Percentiles rank a stretch among this genome's conserved stretches.
Conservation (phyloP, 2,797 vertebrate genomes). For the Leptodactylus fallax region DNA sequence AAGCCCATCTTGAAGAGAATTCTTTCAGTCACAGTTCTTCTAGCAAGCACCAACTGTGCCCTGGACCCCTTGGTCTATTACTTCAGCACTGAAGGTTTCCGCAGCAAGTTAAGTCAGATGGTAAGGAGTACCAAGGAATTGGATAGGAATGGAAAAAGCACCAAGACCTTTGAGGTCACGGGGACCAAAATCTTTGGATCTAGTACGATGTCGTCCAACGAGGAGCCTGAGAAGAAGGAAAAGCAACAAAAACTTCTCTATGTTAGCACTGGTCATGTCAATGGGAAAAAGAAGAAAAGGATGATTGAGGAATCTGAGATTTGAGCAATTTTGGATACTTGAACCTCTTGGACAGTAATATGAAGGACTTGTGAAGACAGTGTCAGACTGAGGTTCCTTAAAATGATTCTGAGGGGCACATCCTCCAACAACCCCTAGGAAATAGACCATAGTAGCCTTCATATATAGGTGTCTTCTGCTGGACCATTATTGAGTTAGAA, state of each 20-base stretch:
- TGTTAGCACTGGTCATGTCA: background rate
- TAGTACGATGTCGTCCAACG: conserved; percentile 63
- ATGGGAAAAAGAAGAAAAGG: conserved; percentile 50
- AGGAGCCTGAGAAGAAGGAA: conserved; percentile 61
- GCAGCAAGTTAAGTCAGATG: conserved; percentile 72
- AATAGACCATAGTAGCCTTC: no score
- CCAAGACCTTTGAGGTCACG: conserved; percentile 24
- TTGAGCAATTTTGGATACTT: conserved; percentile 53
- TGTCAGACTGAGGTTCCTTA: no score
- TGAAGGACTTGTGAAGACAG: background rate
- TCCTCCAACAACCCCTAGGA: no score
- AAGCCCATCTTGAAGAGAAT: conserved; percentile 66
- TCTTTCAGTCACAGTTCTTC: conserved; percentile 72
- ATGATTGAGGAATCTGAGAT: conserved; percentile 71
- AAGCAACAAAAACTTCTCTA: conserved; percentile 23
- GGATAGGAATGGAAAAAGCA: background rate
- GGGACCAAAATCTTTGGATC: accelerated
- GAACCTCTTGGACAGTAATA: background rate
- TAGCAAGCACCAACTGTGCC: conserved; percentile 78
- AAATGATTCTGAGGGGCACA: no score
- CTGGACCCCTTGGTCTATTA: conserved; percentile 81
- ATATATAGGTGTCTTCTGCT: no score
- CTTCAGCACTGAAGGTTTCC: conserved; percentile 81
- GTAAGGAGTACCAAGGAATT: conserved; percentile 69
- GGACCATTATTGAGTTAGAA: no score